phyloP scores from a whole-genome alignment of 2,113 vertebrate genomes.

The Sinocyclocheilus rhinocerous region DNA sequence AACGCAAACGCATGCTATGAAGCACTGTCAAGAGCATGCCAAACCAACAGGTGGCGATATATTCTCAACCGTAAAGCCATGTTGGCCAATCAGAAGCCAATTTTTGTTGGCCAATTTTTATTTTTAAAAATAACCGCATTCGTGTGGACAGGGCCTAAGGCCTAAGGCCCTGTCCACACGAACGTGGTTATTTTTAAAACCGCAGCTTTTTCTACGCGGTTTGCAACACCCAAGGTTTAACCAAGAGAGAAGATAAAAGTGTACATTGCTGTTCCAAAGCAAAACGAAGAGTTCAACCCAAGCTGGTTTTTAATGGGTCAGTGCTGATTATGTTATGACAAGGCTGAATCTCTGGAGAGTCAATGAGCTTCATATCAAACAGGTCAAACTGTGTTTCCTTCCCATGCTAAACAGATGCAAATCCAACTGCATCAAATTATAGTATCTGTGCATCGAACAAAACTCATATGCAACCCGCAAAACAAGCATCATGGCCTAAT shows the following conservation, averaged over 20 bases:
- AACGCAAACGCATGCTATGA: too few species aligned
- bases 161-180: too few species aligned
- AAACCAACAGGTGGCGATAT: too few species aligned
- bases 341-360: constrained; percentile 8
- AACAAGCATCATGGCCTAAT: background rate
- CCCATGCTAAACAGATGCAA: constrained; percentile 8
- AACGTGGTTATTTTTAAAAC: too few species aligned
- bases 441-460: background rate
- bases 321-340: constrained; percentile 21
- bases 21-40: too few species aligned
- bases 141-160: too few species aligned
- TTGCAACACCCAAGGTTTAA: constrained; percentile 1
- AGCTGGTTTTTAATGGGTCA: constrained; percentile 18
- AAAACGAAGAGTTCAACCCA: background rate
- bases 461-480: background rate
- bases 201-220: too few species aligned
- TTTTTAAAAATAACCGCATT: too few species aligned
- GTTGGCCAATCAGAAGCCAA: too few species aligned
- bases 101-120: too few species aligned
- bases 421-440: background rate
- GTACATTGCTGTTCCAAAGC: background rate
- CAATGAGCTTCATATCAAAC: constrained; percentile 14
- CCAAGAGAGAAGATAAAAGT: constrained; percentile 2
- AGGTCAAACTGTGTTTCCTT: constrained; percentile 3
- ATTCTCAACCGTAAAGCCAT: too few species aligned